These are phyloP conservation scores for Melanostoma scalare DNA, from an alignment of 2,888 invertebrate genomes.

Conservation along the genomic window DNA sequence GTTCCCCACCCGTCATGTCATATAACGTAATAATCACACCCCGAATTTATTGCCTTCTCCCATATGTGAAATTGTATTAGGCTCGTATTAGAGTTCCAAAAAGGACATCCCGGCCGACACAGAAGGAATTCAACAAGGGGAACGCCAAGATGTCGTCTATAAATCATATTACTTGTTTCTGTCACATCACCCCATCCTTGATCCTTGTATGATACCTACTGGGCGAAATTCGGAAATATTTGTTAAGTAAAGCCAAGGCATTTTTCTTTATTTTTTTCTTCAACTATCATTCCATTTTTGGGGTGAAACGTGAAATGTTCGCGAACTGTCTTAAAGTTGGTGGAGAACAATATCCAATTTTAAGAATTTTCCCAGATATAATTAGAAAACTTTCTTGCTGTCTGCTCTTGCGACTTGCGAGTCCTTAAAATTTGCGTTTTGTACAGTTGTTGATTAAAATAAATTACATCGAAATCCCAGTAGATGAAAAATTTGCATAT, in stretches of 20 bases:
- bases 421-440: slow-evolving; percentile 12
- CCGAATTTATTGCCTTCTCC: slow-evolving; percentile 70
- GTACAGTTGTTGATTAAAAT: slow-evolving; percentile 56
- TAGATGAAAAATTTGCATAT: slow-evolving; percentile 64
- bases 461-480: slow-evolving; percentile 62
- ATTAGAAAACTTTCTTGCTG: slow-evolving; percentile 39
- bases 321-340: slow-evolving; percentile 35
- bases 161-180: slow-evolving; percentile 70
- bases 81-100: slow-evolving; percentile 66
- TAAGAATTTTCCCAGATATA: slow-evolving; percentile 32
- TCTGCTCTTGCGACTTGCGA: neutral
- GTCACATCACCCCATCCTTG: slow-evolving; percentile 31
- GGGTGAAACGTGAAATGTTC: slow-evolving; percentile 8
- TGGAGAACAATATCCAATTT: neutral
- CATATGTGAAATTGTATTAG: slow-evolving; percentile 71
- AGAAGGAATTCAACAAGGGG: slow-evolving; percentile 62
- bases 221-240: slow-evolving; percentile 57
- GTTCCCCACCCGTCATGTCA: slow-evolving; percentile 52
- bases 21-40: slow-evolving; percentile 71
- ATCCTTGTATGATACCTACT: neutral
- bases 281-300: slow-evolving; percentile 23
- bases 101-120: slow-evolving; percentile 55
- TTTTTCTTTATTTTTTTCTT: slow-evolving; percentile 7
- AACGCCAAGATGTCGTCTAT: slow-evolving; percentile 70
- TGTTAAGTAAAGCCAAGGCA: slow-evolving; percentile 66